Evolutionary conservation across 2,797 vertebrate genomes (phyloP).

Genomic region (Psittacula echo): DNA sequence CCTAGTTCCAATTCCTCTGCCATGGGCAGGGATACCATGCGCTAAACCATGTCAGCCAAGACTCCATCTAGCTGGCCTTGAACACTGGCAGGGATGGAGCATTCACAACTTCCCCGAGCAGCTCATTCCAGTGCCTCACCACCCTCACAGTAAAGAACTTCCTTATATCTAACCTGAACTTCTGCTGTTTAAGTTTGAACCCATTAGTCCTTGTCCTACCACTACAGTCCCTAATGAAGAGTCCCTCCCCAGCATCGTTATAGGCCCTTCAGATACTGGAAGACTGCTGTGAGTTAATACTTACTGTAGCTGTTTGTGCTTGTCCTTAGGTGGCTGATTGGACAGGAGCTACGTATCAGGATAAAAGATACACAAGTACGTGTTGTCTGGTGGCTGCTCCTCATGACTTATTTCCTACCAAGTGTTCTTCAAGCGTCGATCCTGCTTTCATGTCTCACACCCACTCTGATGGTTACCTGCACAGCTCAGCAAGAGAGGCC

Average conservation of each 20-base stretch:
- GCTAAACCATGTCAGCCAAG: neutral
- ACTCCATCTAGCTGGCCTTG: neutral
- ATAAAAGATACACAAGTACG: constrained; percentile 99
- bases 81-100: neutral
- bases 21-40: neutral
- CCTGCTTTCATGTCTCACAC: neutral
- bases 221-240: neutral
- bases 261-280: neutral
- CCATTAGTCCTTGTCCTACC: neutral
- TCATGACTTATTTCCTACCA: neutral
- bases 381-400: neutral
- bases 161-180: neutral
- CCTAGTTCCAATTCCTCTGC: neutral
- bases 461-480: neutral
- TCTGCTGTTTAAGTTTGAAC: neutral
- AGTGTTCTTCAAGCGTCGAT: neutral
- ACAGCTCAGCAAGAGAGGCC: neutral
- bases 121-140: neutral
- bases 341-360: constrained; percentile 98
- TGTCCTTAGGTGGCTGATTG: constrained; percentile 93
- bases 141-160: neutral
- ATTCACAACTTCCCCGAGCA: neutral
- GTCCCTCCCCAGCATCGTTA: neutral
- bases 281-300: neutral
- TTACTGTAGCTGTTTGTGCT: neutral